Base-by-base conservation (phyloP, 2,888 invertebrate species). In the Volucella zonaria region DNA sequence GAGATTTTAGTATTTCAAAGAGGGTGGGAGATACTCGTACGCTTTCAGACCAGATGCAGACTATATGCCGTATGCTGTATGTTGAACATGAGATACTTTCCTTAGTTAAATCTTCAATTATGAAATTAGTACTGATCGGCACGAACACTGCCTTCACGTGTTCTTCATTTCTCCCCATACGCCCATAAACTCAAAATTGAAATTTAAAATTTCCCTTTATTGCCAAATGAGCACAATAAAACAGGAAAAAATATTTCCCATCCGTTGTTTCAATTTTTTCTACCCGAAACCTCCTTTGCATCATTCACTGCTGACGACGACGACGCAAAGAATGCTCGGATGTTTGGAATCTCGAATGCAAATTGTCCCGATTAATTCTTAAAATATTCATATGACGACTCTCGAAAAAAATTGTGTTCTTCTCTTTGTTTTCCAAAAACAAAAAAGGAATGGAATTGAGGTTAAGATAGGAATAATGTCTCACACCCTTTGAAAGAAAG, bases 141-240 rank as follows among this genome's bases (percentile, higher is more conserved):
- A 47, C 49, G 8, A 8, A 18, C 31, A 23, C 9, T 12, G 23
- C 8, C 18, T 18, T n/a, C 2, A n/a, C 9, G 23, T 3, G 23
- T 58, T n/a, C 12, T 11, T 61, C 43, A 56, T 45, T 49, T 38
- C 38, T 77, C 67, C 54, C 76, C 68, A 61, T 54, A 52, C 52
- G 31, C 61, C n/a, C 10, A 77, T 77, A 68, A 77, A 68, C 38
- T 54, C 54, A 23, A 40, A 68, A 67, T 68, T 68, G 68, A 68
- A 77, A 68, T 61, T 68, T 61, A 59, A 77, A 76, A 54, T 77
- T 59, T 59, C 45, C 45, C 23, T 77, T 77, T 77, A 68, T 61
- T 68, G 49, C 68, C 31, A 31, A 61, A 62, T 38, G 62, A 73
- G 45, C 38, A 47, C 68, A 61, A 61, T 68, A 62, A 62, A 82